Conservation (phyloP, 1,140 invertebrate genomes). For the Drosophila oshimai region DNA sequence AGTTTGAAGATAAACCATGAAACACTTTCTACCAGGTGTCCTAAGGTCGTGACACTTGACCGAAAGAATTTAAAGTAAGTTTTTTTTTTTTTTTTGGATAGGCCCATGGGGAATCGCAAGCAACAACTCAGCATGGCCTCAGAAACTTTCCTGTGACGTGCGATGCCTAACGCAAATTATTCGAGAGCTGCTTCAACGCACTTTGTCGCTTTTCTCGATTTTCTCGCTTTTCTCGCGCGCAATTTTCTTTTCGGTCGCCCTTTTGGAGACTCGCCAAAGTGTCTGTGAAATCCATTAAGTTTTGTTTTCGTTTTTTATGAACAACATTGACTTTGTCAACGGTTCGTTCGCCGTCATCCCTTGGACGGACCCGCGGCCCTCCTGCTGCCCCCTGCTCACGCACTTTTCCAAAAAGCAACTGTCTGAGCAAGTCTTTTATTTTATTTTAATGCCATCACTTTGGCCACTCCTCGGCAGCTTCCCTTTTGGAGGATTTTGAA, state of each 20-base stretch:
- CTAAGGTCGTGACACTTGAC: neutral
- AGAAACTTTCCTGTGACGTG: conserved; percentile 53
- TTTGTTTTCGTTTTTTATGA: conserved; percentile 61
- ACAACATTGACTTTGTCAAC: conserved; percentile 58
- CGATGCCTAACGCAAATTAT: conserved; percentile 62
- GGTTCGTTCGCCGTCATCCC: conserved; percentile 16
- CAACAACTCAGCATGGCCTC: conserved; percentile 4
- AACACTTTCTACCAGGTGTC: neutral
- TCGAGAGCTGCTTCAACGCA: conserved; percentile 58
- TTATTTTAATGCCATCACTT: conserved; percentile 32
- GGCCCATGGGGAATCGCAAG: conserved; percentile 4
- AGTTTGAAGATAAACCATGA: too few species aligned
- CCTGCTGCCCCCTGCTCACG: neutral
- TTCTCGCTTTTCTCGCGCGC: conserved; percentile 40
- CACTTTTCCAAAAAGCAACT: conserved; percentile 35
- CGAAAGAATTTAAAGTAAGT: neutral
- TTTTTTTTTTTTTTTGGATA: neutral
- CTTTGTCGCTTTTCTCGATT: conserved; percentile 19
- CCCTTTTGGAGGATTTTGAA: conserved; percentile 15
- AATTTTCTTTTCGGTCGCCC: conserved; percentile 56
- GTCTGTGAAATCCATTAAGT: conserved; percentile 78
- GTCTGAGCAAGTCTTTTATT: conserved; percentile 35
- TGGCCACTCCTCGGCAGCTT: conserved; percentile 7
- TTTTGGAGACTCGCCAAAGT: conserved; percentile 59
- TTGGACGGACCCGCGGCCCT: neutral